A percentile compares a stretch with the other conserved stretches of the same genome.
phyloP scores from a whole-genome alignment of 2,797 vertebrate species.

The Bovichtus diacanthus region DNA sequence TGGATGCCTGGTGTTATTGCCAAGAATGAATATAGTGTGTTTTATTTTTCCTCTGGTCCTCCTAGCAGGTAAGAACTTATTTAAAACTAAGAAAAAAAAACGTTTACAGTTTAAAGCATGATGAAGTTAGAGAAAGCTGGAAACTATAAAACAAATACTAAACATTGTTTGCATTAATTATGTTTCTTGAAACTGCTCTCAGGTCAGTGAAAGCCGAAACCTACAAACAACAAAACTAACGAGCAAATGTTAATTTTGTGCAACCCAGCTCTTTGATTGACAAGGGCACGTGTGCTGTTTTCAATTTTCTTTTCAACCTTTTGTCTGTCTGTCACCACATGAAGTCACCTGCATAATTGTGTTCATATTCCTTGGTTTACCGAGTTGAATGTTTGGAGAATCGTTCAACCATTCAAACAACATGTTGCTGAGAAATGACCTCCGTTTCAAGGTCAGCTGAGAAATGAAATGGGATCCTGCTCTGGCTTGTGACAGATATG shows the following conservation, averaged over 20 bases:
- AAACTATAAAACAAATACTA: background rate
- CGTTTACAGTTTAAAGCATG: background rate
- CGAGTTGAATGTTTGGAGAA: slow-evolving; percentile 29
- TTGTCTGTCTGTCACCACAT: slow-evolving; percentile 31
- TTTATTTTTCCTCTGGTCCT: slow-evolving; percentile 57
- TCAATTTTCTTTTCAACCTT: slow-evolving; percentile 28
- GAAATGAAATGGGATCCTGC: slow-evolving; percentile 62
- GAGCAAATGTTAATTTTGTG: slow-evolving; percentile 23
- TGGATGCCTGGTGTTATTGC: slow-evolving; percentile 35
- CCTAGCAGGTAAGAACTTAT: slow-evolving; percentile 75
- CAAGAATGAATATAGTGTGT: slow-evolving; percentile 64
- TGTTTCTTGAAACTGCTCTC: slow-evolving; percentile 8
- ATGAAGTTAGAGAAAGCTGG: background rate
- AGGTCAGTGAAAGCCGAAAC: slow-evolving; percentile 11
- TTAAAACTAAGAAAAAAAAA: too few species aligned
- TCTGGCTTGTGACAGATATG: slow-evolving; percentile 43
- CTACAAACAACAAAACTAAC: slow-evolving; percentile 42
- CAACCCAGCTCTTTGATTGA: slow-evolving; percentile 64
- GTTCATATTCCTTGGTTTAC: slow-evolving; percentile 36
- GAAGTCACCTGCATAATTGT: slow-evolving; percentile 42
- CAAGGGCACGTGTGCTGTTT: slow-evolving; percentile 61
- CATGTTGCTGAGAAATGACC: slow-evolving; percentile 47
- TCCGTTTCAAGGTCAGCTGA: slow-evolving; percentile 69
- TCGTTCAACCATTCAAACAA: slow-evolving; percentile 42
- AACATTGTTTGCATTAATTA: background rate